Evolutionary conservation across 2,888 invertebrate genomes (phyloP).

Genomic region (Griposia aprilina): DNA sequence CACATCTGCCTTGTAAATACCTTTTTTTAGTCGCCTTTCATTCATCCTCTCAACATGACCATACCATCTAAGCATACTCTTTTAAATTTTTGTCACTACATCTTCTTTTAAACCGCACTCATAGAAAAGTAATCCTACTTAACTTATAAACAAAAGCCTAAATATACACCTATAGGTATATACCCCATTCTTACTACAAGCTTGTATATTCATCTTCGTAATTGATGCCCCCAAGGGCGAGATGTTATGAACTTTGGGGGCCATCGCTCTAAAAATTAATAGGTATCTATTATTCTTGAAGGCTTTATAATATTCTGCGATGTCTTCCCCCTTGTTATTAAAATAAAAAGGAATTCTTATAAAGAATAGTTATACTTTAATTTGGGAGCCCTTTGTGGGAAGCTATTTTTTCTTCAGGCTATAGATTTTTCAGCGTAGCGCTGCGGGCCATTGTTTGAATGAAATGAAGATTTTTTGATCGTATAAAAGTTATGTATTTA

Average conservation of each 20-base stretch:
- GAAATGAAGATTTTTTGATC: background rate
- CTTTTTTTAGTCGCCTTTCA: too few species aligned
- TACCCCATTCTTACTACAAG: background rate
- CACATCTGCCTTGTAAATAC: too few species aligned
- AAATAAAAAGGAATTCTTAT: constrained; percentile 43
- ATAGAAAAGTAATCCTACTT: too few species aligned
- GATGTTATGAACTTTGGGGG: constrained; percentile 50
- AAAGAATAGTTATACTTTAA: constrained; percentile 42
- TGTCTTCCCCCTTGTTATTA: constrained; percentile 46
- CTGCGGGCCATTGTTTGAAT: background rate
- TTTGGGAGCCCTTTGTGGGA: constrained; percentile 23
- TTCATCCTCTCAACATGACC: too few species aligned
- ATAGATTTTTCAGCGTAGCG: background rate
- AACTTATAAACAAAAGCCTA: constrained; percentile 2
- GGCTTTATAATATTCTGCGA: constrained; percentile 38
- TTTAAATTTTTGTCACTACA: too few species aligned
- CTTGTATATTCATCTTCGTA: constrained; percentile 31
- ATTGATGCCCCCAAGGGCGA: constrained; percentile 44
- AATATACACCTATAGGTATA: background rate
- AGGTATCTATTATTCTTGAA: constrained; percentile 59
- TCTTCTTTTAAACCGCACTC: too few species aligned
- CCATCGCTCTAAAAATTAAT: constrained; percentile 54
- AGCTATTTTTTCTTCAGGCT: background rate
- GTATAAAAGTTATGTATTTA: background rate
- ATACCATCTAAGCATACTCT: too few species aligned